Base-by-base conservation (phyloP, 1,140 invertebrate species). In the Bombyx mandarina region DNA sequence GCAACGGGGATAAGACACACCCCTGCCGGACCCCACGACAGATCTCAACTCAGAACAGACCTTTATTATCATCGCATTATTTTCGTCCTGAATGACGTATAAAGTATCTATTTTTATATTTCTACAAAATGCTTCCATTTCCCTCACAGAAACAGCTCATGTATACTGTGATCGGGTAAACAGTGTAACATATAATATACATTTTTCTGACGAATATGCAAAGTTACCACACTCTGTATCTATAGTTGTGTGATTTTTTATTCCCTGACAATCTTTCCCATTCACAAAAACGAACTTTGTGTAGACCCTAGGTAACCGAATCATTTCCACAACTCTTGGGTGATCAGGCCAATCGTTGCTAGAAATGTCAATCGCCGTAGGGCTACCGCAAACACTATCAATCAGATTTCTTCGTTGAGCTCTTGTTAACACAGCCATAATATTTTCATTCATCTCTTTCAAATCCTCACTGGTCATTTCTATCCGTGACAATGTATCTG, bases 111-210 rank as follows among this genome's bases (percentile, higher is more conserved):
- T 35, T 6, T 52, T 52, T 10, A 52, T 52, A 35, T 35, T 42
- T 42, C 9, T 35, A 35, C 51, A 49, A 65, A 62, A 35, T 50
- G 42, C 47, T 10, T 43, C 46, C 64, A 49, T 22, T 43, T 62
- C 64, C 56, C 62, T 64, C 63, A 61, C 62, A 61, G 68, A 63
- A 50, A 45, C 65, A 44, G 43, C 62, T 62, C 48, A 62, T 54
- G 62, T 55, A 50, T 58, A 50, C 45, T 61, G 56, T 55, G 58
- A 63, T 67, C 54, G 62, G 60, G 57, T 56, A 58, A 26, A n/a
- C 61, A 56, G 60, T 57, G 57, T 59, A 46, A 63, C 56, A 56
- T 49, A 65, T 35, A 68, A 56, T 52, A 48, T 63, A 18, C 45
- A 54, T 10, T 60, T 62, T 54, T 44, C 57, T 45, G 52, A 12